Evolutionary conservation across 2,888 invertebrate species (phyloP).

Genomic region (Empis livida): DNA sequence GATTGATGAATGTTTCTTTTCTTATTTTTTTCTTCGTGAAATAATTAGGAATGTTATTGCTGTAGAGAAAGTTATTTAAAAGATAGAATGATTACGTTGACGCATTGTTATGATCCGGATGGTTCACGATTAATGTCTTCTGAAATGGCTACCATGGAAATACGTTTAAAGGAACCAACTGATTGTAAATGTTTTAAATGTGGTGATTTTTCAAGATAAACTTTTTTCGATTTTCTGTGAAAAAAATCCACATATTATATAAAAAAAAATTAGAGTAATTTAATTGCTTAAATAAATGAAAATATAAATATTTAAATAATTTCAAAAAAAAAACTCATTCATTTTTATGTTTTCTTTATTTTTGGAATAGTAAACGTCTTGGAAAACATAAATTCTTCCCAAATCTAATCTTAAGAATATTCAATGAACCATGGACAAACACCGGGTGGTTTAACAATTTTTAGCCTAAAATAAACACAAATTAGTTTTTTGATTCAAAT

Average conservation of each 20-base stretch:
- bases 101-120: slow-evolving; percentile 81
- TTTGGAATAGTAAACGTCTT: no score
- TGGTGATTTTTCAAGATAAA: slow-evolving; percentile 66
- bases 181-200: slow-evolving; percentile 87
- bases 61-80: slow-evolving; percentile 78
- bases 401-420: no score
- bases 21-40: not conserved
- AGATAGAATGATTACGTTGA: slow-evolving; percentile 63
- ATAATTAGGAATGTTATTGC: slow-evolving; percentile 68
- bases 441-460: no score
- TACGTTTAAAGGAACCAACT: slow-evolving; percentile 72
- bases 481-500: no score
- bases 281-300: not conserved
- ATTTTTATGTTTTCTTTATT: no score
- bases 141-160: slow-evolving; percentile 61
- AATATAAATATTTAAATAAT: no score
- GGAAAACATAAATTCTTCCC: no score
- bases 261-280: not conserved
- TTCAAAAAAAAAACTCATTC: no score
- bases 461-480: no score
- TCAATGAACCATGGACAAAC: no score
- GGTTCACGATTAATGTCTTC: slow-evolving; percentile 60
- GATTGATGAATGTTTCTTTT: not conserved
- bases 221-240: slow-evolving; percentile 7
- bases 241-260: not conserved